phyloP scores from a whole-genome alignment of 2,888 invertebrate genomes.

The Lepas anatifera region DNA sequence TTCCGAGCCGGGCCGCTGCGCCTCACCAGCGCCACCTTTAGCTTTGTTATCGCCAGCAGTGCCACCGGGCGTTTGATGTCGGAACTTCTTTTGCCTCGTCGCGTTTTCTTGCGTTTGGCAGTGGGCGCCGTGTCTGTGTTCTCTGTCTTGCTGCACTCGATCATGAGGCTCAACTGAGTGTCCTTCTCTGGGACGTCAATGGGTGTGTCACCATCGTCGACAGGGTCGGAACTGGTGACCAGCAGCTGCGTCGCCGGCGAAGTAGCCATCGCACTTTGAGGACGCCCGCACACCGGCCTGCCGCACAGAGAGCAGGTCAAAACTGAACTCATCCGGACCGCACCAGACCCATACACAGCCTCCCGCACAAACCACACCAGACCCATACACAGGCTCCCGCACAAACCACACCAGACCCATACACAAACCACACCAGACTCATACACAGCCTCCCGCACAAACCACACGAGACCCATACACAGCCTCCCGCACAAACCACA shows the following conservation, averaged over 20 bases:
- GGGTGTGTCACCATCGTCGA: background rate
- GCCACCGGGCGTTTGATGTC: background rate
- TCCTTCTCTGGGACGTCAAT: background rate
- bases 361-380: too few relatives aligned
- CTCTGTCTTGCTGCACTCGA: background rate
- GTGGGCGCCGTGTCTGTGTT: background rate
- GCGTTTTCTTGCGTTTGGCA: background rate
- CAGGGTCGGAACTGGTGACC: background rate
- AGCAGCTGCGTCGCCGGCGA: background rate
- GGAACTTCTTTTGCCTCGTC: background rate
- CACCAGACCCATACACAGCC: too few relatives aligned
- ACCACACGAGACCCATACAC: too few relatives aligned
- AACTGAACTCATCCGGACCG: too few relatives aligned
- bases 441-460: too few relatives aligned
- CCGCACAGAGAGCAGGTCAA: too few relatives aligned
- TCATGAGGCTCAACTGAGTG: background rate
- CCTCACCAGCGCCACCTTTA: background rate
- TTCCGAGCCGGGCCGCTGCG: too few relatives aligned
- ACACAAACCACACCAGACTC: too few relatives aligned
- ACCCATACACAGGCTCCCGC: too few relatives aligned
- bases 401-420: too few relatives aligned
- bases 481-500: too few relatives aligned
- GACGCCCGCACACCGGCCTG: background rate
- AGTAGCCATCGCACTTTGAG: background rate
- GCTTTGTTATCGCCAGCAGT: background rate